These are phyloP conservation scores for Copsychus sechellarum DNA, from an alignment of 2,113 vertebrate genomes.

Conservation along the genomic window DNA sequence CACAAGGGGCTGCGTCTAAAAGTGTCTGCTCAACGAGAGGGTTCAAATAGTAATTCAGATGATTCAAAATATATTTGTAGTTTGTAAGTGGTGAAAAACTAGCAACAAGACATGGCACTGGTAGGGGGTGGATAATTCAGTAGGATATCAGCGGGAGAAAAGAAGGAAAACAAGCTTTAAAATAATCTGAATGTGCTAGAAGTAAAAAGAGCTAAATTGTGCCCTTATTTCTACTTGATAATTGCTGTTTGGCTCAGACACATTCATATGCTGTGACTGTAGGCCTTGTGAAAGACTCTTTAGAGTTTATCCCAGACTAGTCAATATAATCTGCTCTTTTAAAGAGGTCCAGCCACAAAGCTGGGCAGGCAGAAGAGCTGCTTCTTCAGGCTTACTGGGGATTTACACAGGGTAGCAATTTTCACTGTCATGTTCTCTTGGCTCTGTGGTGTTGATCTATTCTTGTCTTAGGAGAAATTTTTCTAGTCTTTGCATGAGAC, in stretches of 20 bases:
- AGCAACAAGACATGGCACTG: neutral
- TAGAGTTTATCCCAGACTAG: neutral
- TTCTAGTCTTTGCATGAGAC: neutral
- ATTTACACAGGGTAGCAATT: neutral
- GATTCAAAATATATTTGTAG: neutral
- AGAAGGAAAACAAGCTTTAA: neutral
- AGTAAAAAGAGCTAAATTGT: neutral
- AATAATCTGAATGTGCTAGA: neutral
- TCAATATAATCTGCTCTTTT: neutral
- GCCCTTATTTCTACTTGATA: neutral
- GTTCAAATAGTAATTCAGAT: neutral
- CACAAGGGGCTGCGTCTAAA: neutral
- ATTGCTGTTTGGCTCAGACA: neutral
- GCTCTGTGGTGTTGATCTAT: neutral
- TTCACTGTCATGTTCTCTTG: neutral
- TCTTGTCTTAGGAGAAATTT: neutral
- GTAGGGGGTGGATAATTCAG: neutral
- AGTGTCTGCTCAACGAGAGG: neutral
- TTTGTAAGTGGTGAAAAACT: neutral
- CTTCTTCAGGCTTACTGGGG: neutral
- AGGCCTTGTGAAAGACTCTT: neutral
- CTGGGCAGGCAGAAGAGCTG: neutral
- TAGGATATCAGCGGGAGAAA: neutral
- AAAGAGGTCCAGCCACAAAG: neutral
- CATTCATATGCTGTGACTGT: neutral